A percentile compares a stretch with the other conserved stretches of the same genome.
Evolutionary conservation across 2,797 vertebrate genomes (phyloP).

Genomic region (Buceros bicornis): DNA sequence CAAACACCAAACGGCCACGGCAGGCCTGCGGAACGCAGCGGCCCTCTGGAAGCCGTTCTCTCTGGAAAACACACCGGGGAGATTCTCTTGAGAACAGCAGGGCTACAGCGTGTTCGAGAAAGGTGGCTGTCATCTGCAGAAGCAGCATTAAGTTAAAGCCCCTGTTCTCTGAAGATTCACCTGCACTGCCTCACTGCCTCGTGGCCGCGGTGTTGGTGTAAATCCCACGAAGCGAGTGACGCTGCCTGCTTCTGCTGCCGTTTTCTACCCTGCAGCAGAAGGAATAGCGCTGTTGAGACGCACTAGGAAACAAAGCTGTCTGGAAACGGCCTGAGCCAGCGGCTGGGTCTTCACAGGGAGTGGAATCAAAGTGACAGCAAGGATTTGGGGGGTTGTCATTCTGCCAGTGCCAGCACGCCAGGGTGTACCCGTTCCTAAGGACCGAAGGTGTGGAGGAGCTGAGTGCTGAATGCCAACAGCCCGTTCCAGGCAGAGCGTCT

Average conservation of each 20-base stretch:
- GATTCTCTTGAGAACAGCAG: neutral
- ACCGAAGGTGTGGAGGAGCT: neutral
- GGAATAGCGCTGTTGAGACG: neutral
- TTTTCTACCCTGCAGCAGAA: neutral
- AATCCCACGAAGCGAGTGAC: neutral
- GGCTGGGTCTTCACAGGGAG: neutral
- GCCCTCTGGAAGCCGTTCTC: neutral
- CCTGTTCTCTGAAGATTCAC: neutral
- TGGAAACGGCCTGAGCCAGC: neutral
- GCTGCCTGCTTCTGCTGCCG: neutral
- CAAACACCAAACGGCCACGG: neutral
- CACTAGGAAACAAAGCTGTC: neutral
- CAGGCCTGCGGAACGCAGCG: neutral
- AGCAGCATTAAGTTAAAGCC: neutral
- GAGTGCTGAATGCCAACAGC: neutral
- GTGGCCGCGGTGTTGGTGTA: neutral
- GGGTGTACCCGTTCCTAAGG: neutral
- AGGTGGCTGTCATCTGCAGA: neutral
- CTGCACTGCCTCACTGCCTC: neutral
- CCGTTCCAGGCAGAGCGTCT: neutral
- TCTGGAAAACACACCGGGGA: neutral
- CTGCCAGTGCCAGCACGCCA: neutral
- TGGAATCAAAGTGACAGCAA: neutral
- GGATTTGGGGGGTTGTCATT: slow-evolving; percentile 5
- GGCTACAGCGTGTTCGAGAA: neutral